Evolutionary conservation across 2,888 invertebrate genomes (phyloP).

Genomic region (Deilephila porcellus): DNA sequence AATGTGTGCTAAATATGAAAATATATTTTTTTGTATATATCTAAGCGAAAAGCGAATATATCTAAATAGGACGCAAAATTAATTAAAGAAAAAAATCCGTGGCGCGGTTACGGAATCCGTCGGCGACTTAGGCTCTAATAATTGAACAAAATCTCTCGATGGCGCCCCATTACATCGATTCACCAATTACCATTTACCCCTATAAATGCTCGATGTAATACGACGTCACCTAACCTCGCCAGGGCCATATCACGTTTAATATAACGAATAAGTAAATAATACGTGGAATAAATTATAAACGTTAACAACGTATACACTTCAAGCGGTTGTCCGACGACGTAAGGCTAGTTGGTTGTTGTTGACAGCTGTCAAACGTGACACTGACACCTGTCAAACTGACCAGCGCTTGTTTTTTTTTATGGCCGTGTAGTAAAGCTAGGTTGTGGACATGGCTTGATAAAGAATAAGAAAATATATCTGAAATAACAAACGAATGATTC

Average conservation of each 20-base stretch:
- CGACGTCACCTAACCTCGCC: slow-evolving; percentile 40
- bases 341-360: slow-evolving; percentile 7
- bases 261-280: slow-evolving; percentile 50
- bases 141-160: slow-evolving; percentile 6
- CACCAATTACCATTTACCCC: slow-evolving; percentile 34
- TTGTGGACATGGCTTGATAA: slow-evolving; percentile 7
- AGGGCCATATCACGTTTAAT: slow-evolving; percentile 32
- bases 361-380: slow-evolving; percentile 28
- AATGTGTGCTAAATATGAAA: slow-evolving; percentile 69
- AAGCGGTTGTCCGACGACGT: slow-evolving; percentile 36
- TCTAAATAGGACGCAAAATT: slow-evolving; percentile 43
- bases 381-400: slow-evolving; percentile 32
- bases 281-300: slow-evolving; percentile 51
- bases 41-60: slow-evolving; percentile 34
- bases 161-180: slow-evolving; percentile 5
- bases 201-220: slow-evolving; percentile 45
- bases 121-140: slow-evolving; percentile 5
- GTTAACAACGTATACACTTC: slow-evolving; percentile 37
- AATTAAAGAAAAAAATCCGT: slow-evolving; percentile 15
- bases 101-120: not conserved
- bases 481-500: slow-evolving; percentile 5
- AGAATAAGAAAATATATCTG: not conserved
- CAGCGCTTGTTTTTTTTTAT: slow-evolving; percentile 29
- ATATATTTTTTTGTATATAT: slow-evolving; percentile 58
- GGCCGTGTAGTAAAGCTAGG: slow-evolving; percentile 31